phyloP scores from a whole-genome alignment of 2,113 vertebrate genomes.

The human (Homo sapiens) region DNA sequence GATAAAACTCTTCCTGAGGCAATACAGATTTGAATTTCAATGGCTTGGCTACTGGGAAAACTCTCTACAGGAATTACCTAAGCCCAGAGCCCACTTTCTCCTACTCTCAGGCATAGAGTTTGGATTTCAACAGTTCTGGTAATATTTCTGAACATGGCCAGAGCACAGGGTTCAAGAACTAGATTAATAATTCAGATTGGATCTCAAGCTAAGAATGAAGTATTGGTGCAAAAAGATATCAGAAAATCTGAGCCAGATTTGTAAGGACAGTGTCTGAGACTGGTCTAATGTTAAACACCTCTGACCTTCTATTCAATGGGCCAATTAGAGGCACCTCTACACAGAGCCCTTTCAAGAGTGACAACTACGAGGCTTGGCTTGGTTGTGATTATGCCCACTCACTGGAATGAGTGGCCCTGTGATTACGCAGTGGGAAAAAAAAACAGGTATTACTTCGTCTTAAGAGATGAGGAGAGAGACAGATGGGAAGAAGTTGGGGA shows the following conservation, averaged over 20 bases:
- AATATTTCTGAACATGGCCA: not conserved
- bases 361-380: not conserved
- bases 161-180: not conserved
- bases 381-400: not conserved
- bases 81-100: not conserved
- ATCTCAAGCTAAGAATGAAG: not conserved
- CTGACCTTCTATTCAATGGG: not conserved
- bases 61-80: not conserved
- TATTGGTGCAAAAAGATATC: not conserved
- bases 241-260: not conserved
- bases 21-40: not conserved
- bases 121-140: not conserved
- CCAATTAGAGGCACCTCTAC: not conserved
- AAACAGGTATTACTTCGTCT: not conserved
- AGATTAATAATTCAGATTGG: not conserved
- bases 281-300: not conserved
- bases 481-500: not conserved
- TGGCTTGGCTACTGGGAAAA: not conserved
- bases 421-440: not conserved
- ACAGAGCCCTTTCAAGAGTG: not conserved
- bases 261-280: not conserved
- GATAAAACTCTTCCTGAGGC: not conserved
- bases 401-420: not conserved
- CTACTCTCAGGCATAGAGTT: not conserved
- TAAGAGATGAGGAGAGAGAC: not conserved